These are phyloP conservation scores for Pararge aegeria DNA, from an alignment of 1,140 invertebrate species.

Conservation along the genomic window DNA sequence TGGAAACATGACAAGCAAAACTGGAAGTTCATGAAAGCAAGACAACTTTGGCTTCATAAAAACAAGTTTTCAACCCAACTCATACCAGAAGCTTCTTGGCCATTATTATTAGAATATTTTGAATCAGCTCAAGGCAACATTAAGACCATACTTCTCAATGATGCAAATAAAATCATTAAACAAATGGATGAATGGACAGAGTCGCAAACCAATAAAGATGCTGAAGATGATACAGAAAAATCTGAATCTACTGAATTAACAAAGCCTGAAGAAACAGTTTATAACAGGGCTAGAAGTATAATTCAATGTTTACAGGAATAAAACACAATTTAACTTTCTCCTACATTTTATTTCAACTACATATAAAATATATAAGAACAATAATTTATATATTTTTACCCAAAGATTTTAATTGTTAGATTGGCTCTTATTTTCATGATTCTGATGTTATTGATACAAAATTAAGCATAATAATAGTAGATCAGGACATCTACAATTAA, in stretches of 20 bases:
- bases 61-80: constrained; percentile 82
- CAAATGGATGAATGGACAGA: constrained; percentile 81
- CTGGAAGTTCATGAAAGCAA: constrained; percentile 89
- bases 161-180: constrained; percentile 84
- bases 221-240: constrained; percentile 62
- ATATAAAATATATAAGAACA: constrained; percentile 46
- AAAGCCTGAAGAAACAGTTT: constrained; percentile 83
- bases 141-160: constrained; percentile 80
- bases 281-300: constrained; percentile 77
- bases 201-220: constrained; percentile 77
- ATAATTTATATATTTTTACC: constrained; percentile 41
- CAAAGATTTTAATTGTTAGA: too few species aligned
- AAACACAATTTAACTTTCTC: constrained; percentile 44
- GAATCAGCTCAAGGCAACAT: constrained; percentile 84
- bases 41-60: constrained; percentile 87
- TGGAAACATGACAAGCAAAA: constrained; percentile 85
- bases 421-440: not conserved
- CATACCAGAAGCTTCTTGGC: constrained; percentile 82
- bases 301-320: constrained; percentile 77
- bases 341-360: constrained; percentile 58
- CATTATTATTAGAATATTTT: constrained; percentile 85
- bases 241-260: constrained; percentile 29
- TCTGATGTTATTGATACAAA: constrained; percentile 26
- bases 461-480: too few species aligned
- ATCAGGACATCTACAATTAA: too few species aligned